Percentiles rank a stretch among this genome's conserved stretches.
phyloP scores from a whole-genome alignment of 1,140 invertebrate genomes.

The Melanaphis sacchari region DNA sequence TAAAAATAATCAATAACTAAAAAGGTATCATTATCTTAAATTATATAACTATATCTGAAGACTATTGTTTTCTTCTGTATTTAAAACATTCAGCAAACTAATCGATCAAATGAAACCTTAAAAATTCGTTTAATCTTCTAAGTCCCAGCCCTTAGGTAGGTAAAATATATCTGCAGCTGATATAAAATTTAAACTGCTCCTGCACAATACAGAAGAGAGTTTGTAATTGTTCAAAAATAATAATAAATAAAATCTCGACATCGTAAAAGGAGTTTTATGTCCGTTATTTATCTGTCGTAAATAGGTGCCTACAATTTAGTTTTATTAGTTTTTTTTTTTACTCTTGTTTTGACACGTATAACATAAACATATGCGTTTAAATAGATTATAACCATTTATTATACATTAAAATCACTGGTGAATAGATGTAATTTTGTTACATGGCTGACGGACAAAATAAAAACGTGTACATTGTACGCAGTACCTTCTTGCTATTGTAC shows the following conservation, averaged over 20 bases:
- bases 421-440: constrained; percentile 2
- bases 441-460: background rate
- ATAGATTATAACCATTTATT: background rate
- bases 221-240: background rate
- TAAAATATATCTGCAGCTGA: background rate
- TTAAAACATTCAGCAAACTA: background rate
- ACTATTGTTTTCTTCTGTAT: background rate
- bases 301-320: background rate
- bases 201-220: background rate
- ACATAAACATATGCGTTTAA: background rate
- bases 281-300: background rate
- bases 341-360: background rate
- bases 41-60: background rate
- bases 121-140: background rate
- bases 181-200: background rate
- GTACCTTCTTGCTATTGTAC: background rate
- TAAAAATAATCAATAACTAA: background rate
- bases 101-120: background rate
- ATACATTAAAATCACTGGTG: background rate
- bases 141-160: background rate
- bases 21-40: background rate
- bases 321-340: background rate
- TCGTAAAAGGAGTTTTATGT: background rate
- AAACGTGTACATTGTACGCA: background rate
- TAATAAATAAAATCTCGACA: background rate